Evolutionary conservation across 1,140 invertebrate species (phyloP), one percentile per base, ranked within the genome.

Genomic region (Gonioctena quinquepunctata): DNA sequence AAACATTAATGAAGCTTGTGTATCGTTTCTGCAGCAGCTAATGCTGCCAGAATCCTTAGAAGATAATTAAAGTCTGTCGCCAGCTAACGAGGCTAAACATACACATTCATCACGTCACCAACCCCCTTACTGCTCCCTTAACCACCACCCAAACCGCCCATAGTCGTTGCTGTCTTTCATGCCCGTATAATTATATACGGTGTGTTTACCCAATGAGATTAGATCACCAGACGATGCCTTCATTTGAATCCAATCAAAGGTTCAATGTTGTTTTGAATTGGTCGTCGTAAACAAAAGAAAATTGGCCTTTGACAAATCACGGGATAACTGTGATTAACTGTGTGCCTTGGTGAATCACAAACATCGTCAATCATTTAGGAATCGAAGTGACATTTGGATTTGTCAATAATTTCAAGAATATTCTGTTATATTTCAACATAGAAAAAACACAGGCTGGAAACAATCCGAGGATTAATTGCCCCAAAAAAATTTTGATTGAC

Each of bases 41-140:
- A 77, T 76, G 76, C 76, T 72, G 67, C 68, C 73, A 74, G 73
- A 78, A 75, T 79, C 78, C 78, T 79, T 79, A 76, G 78, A 79
- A 78, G 75, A 78, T 78, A 79, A 79, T 79, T 79, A 79, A 77
- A 79, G 78, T 78, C 76, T 76, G 75, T 79, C 78, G 75, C 75
- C 73, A 73, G 73, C 74, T 78, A 78, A 78, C 77, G 77, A 78
- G 75, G 77, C 75, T 75, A 78, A 76, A 75, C 75, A 76, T 69
- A 76, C 73, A 75, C 77, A 78, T 77, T 77, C 74, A 77, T 77
- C 76, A 77, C 72, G 62, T 67, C 71, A 42, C 50, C 61, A 56
- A 42, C 69, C 64, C 66, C 68, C 68, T 54, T 33, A 56, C 56
- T 59, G 52, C 66, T 28, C 63, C 68, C 27, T 63, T 25, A 27